A percentile compares a stretch with the other conserved stretches of the same genome.
These are phyloP conservation scores for Teleogryllus occipitalis DNA, from an alignment of 1,140 invertebrate genomes.

Conservation along the genomic window DNA sequence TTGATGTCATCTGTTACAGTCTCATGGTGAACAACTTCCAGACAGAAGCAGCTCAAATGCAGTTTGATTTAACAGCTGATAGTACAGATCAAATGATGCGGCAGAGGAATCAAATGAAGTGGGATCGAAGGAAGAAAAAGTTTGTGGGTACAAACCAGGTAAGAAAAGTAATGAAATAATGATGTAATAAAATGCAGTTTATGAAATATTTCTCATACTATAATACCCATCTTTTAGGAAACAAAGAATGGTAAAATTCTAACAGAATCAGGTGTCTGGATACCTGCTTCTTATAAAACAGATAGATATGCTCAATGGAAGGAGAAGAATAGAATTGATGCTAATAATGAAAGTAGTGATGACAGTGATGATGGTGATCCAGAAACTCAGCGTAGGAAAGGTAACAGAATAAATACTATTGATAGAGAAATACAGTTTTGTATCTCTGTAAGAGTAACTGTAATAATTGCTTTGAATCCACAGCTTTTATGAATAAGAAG, in stretches of 20 bases:
- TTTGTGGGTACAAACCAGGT: constrained; percentile 66
- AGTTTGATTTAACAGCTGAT: constrained; percentile 74
- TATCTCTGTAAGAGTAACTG: constrained; percentile 15
- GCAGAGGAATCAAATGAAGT: constrained; percentile 53
- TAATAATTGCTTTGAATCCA: background rate
- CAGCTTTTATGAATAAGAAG: constrained; percentile 18
- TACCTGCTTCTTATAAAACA: constrained; percentile 88
- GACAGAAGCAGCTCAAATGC: constrained; percentile 57
- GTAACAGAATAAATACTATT: background rate
- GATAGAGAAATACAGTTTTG: constrained; percentile 29
- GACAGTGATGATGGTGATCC: constrained; percentile 22
- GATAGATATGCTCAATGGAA: constrained; percentile 84
- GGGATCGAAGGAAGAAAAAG: constrained; percentile 90
- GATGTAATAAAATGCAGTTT: background rate
- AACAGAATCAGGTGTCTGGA: constrained; percentile 90
- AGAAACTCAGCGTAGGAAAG: background rate
- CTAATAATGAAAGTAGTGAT: constrained; percentile 40
- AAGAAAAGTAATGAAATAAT: background rate
- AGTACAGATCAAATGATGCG: constrained; percentile 53
- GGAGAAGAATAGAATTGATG: constrained; percentile 65
- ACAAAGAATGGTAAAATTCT: constrained; percentile 70
- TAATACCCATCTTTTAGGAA: constrained; percentile 36
- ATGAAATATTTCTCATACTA: background rate
- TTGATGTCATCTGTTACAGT: constrained; percentile 33
- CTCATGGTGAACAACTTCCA: constrained; percentile 68